Conservation (phyloP, 2,797 vertebrate species). For the Oreortyx pictus region DNA sequence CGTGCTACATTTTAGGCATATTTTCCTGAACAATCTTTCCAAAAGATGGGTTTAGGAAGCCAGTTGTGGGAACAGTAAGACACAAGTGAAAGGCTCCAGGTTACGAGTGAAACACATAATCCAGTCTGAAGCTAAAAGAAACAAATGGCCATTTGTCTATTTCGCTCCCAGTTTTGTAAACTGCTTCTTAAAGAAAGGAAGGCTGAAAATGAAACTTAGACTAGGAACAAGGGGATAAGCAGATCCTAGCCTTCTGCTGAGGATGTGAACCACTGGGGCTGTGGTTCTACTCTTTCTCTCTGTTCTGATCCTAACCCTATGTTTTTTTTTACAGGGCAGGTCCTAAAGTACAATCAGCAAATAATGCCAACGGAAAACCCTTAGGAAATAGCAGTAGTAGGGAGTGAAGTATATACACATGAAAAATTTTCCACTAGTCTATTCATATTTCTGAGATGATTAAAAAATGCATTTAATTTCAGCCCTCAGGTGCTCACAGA, state of each 20-base stretch:
- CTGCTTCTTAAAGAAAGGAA: neutral
- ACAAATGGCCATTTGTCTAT: neutral
- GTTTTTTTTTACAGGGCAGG: neutral
- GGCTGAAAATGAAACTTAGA: neutral
- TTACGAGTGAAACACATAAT: neutral
- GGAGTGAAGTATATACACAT: neutral
- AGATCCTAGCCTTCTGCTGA: neutral
- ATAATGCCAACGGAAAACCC: neutral
- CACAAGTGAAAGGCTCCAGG: neutral
- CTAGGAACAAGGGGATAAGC: neutral
- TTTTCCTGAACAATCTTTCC: neutral
- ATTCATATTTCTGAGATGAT: neutral
- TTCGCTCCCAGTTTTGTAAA: neutral
- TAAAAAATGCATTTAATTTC: conserved; percentile 17
- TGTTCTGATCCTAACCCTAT: neutral
- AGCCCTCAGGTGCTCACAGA: neutral
- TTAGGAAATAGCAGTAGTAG: neutral
- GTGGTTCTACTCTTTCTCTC: neutral
- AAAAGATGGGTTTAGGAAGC: neutral
- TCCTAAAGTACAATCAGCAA: neutral
- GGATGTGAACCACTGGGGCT: neutral
- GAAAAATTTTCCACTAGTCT: neutral
- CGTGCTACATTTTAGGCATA: neutral
- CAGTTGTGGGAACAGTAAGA: neutral
- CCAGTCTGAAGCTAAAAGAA: neutral